These are phyloP conservation scores for Psittacula cyanocephala DNA, from an alignment of 2,113 vertebrate genomes.

Conservation along the genomic window DNA sequence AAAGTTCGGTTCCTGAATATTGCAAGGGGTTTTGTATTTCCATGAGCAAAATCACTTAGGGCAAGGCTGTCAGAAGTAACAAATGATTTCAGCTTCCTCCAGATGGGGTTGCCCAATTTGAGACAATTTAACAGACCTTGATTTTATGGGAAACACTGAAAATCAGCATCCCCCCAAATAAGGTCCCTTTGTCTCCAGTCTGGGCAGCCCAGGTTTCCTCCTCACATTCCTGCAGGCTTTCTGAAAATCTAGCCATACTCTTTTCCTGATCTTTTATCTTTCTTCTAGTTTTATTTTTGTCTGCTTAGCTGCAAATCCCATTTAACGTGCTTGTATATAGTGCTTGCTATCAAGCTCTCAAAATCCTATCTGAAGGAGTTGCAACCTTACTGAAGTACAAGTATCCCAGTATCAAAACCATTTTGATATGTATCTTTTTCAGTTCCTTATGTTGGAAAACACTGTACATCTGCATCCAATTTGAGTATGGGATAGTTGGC, in stretches of 20 bases:
- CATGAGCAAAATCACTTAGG: not conserved
- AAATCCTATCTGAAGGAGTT: not conserved
- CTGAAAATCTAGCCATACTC: not conserved
- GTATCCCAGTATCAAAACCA: not conserved
- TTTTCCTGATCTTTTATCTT: not conserved
- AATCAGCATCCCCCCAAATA: not conserved
- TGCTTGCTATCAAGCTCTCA: not conserved
- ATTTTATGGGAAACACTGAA: not conserved
- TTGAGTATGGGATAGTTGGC: not conserved
- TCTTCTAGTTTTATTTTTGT: not conserved
- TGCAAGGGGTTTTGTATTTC: not conserved
- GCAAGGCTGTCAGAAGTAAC: not conserved
- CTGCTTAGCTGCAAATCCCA: not conserved
- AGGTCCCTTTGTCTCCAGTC: not conserved
- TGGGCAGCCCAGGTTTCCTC: not conserved
- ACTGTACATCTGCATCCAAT: not conserved
- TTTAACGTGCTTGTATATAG: not conserved
- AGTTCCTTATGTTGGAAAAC: accelerated
- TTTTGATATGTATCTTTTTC: not conserved
- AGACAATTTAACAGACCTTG: not conserved
- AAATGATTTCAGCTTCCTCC: not conserved
- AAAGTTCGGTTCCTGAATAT: not conserved
- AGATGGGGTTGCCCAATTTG: not conserved
- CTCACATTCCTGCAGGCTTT: not conserved
- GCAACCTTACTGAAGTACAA: not conserved